A percentile compares a stretch with the other conserved stretches of the same genome.
Conservation (phyloP, 2,113 vertebrate species). For the Cacatua alba region DNA sequence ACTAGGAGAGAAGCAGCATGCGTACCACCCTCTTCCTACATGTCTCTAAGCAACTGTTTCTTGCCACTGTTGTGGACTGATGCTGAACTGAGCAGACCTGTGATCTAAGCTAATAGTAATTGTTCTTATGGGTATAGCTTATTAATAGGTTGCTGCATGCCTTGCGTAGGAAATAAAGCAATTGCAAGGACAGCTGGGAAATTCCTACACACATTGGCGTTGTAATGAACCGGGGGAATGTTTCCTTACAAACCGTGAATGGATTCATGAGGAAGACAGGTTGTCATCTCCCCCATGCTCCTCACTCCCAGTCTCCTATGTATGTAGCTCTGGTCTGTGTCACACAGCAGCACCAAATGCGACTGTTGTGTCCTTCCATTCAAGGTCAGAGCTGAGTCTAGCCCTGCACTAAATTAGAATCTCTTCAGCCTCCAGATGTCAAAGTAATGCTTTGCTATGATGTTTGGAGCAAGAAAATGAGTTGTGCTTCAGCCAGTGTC, state of each 20-base stretch:
- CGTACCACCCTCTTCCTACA: rapidly evolving
- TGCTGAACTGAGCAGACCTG: not conserved
- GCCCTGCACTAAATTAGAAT: not conserved
- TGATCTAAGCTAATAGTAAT: not conserved
- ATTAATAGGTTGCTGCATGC: not conserved
- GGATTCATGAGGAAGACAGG: not conserved
- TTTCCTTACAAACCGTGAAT: not conserved
- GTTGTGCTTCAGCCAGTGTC: not conserved
- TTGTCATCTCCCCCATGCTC: not conserved
- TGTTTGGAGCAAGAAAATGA: not conserved
- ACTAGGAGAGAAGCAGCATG: not conserved
- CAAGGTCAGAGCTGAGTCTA: rapidly evolving
- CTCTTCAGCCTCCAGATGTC: not conserved
- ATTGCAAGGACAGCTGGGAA: not conserved
- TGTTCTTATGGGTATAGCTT: not conserved
- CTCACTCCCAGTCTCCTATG: not conserved
- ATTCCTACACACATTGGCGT: not conserved
- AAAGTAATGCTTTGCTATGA: not conserved
- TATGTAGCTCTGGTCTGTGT: not conserved
- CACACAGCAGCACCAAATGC: not conserved
- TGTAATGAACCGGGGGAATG: not conserved
- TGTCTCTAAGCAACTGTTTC: not conserved
- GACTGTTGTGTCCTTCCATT: not conserved
- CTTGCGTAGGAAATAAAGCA: not conserved
- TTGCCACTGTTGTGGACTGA: rapidly evolving